Conservation (phyloP, 2,888 invertebrate genomes). For the Andrena haemorrhoa region DNA sequence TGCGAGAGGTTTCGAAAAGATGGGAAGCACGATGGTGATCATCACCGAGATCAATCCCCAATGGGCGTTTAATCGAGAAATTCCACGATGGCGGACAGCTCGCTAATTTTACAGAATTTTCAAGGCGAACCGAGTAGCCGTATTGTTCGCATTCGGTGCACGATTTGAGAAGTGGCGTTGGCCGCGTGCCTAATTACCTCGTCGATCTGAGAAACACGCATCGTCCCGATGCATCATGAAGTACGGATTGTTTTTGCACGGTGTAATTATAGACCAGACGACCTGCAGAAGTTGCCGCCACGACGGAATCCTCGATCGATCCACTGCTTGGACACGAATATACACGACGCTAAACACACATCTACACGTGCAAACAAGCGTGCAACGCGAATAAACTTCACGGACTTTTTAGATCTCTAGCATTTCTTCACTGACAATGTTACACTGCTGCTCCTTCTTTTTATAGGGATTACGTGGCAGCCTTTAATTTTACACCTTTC, state of each 20-base stretch:
- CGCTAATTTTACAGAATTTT: constrained; percentile 62
- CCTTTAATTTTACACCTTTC: too few species aligned
- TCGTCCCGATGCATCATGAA: constrained; percentile 71
- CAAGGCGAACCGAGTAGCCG: constrained; percentile 56
- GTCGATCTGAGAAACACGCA: constrained; percentile 74
- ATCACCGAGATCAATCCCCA: background rate
- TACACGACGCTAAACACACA: background rate
- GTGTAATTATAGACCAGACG: constrained; percentile 75
- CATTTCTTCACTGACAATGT: background rate
- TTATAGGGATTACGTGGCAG: background rate
- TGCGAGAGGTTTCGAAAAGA: background rate
- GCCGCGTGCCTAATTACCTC: constrained; percentile 77
- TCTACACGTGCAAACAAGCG: background rate
- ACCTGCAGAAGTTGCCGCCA: constrained; percentile 54
- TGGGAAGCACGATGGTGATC: too few species aligned
- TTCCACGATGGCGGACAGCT: background rate
- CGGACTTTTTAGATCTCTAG: background rate
- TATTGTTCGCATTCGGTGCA: constrained; percentile 63
- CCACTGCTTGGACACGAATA: background rate
- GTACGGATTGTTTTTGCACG: constrained; percentile 75
- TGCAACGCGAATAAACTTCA: background rate
- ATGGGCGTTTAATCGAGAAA: constrained; percentile 26
- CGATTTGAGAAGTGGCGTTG: constrained; percentile 66
- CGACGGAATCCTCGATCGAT: constrained; percentile 55
- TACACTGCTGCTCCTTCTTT: background rate